Percentiles rank a stretch among this genome's conserved stretches.
phyloP scores from a whole-genome alignment of 2,797 vertebrate species.

The Gymnothorax javanicus region DNA sequence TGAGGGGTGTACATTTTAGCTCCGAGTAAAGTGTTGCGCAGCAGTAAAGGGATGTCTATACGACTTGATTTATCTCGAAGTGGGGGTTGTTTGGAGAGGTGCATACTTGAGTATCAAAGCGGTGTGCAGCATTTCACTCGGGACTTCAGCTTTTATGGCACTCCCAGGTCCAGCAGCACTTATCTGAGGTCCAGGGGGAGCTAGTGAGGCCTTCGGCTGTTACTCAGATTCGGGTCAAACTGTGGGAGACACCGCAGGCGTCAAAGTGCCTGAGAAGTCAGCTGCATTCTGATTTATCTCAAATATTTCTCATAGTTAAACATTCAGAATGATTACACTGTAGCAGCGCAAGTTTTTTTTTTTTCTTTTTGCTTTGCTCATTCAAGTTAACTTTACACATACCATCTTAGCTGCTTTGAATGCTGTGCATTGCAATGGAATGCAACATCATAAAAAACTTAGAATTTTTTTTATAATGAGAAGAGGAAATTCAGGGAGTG shows the following conservation, averaged over 20 bases:
- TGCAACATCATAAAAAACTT: not conserved
- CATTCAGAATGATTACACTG: constrained; percentile 1
- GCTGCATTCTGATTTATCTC: constrained; percentile 58
- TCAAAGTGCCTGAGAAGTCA: constrained; percentile 44
- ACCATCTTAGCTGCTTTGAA: not conserved
- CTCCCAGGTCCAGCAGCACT: constrained; percentile 54
- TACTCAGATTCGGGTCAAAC: not conserved
- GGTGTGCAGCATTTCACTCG: not conserved
- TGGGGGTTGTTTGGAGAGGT: not conserved
- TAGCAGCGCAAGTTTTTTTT: not conserved
- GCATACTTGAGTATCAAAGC: not conserved
- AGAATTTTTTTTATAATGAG: not conserved
- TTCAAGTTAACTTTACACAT: not conserved
- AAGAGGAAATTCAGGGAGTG: not conserved
- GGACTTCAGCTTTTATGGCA: constrained; percentile 69
- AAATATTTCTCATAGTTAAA: constrained; percentile 47
- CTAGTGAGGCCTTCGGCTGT: not conserved
- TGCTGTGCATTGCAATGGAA: not conserved
- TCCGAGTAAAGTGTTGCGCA: constrained; percentile 63
- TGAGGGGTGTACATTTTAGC: not conserved
- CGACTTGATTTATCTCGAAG: not conserved
- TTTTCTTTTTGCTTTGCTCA: too few relatives aligned
- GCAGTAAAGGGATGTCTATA: not conserved
- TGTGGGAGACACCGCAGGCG: not conserved
- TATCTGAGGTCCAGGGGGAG: not conserved